Percentiles rank a stretch among this genome's conserved stretches.
Conservation (phyloP, 2,113 vertebrate genomes). For the Podarcis cretensis region DNA sequence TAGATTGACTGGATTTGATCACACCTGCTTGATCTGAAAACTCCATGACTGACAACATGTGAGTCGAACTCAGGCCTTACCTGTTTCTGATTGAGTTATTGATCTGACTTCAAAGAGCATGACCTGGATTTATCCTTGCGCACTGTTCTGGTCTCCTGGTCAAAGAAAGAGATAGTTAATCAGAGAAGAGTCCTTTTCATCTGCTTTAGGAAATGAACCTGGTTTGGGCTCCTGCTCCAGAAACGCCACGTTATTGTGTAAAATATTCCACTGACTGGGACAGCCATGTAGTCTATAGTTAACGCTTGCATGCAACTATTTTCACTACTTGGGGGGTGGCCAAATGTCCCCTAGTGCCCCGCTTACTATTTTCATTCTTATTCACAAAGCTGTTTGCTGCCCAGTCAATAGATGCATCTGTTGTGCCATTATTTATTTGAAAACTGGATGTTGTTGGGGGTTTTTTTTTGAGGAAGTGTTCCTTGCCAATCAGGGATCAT, state of each 20-base stretch:
- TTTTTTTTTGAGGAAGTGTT: neutral
- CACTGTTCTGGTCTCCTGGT: constrained; percentile 8
- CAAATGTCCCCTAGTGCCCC: neutral
- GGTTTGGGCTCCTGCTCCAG: constrained; percentile 2
- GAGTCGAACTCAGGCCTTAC: constrained; percentile 37
- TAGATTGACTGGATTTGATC: constrained; percentile 12
- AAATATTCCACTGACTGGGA: neutral
- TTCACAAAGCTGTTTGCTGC: neutral
- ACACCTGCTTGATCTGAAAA: neutral
- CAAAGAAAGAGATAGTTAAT: constrained; percentile 54
- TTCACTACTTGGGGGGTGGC: neutral
- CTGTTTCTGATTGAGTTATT: constrained; percentile 53
- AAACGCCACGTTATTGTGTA: neutral
- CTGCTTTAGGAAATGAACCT: constrained; percentile 34
- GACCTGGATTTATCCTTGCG: constrained; percentile 46
- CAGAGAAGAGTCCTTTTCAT: constrained; percentile 32
- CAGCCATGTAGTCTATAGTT: neutral
- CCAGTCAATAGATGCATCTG: neutral
- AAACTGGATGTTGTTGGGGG: neutral
- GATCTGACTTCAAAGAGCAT: constrained; percentile 32
- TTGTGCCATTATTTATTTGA: neutral
- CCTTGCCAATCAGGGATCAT: neutral
- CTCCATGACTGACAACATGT: neutral
- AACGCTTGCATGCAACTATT: neutral
- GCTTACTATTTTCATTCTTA: neutral